Percentiles rank a stretch among this genome's conserved stretches.
These are phyloP conservation scores for Sesamia nonagrioides DNA, from an alignment of 1,140 invertebrate species.

Conservation along the genomic window DNA sequence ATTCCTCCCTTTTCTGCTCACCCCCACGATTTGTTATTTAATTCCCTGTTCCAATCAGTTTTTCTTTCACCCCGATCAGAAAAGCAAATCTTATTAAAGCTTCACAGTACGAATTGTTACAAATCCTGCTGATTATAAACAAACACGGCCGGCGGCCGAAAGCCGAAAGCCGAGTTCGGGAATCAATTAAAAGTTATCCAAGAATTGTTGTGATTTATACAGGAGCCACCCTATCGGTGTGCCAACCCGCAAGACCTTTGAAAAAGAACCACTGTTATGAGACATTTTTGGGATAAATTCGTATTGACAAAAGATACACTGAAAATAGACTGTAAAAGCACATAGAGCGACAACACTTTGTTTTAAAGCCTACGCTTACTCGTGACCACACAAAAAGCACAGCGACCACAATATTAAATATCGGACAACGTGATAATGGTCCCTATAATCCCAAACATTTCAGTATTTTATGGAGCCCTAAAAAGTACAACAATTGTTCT, in stretches of 20 bases:
- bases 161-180: constrained; percentile 40
- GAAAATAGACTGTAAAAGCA: too few species aligned
- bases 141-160: constrained; percentile 27
- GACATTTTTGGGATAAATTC: too few species aligned
- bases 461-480: too few species aligned
- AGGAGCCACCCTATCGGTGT: constrained; percentile 9
- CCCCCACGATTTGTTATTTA: constrained; percentile 13
- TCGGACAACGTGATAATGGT: too few species aligned
- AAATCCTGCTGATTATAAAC: constrained; percentile 41
- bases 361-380: too few species aligned
- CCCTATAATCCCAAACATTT: too few species aligned
- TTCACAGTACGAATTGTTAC: constrained; percentile 27
- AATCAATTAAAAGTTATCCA: constrained; percentile 47
- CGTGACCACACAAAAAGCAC: too few species aligned
- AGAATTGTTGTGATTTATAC: constrained; percentile 45
- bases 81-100: constrained; percentile 42
- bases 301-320: not conserved
- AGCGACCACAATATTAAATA: too few species aligned
- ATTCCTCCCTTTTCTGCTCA: not conserved
- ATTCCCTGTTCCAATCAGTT: constrained; percentile 11
- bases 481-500: too few species aligned
- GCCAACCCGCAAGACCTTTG: not conserved
- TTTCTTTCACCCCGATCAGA: constrained; percentile 28
- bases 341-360: too few species aligned
- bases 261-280: not conserved